Conservation (phyloP, 2,797 vertebrate species). For the Scarus forsteni region DNA sequence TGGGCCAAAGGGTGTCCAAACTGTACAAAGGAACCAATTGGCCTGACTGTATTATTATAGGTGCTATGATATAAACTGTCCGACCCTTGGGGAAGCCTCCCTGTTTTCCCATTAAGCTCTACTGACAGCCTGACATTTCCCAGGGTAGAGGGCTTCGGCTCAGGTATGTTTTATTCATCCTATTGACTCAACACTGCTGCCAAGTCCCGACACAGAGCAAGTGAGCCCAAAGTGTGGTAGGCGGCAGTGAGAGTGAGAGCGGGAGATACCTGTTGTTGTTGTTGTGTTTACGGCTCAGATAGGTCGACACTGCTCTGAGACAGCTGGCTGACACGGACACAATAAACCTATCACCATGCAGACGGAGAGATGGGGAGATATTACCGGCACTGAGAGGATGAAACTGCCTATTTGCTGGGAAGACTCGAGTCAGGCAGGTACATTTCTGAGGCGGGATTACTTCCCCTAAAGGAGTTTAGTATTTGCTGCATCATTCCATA, state of each 20-base stretch:
- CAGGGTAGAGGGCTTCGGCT: slow-evolving; percentile 78
- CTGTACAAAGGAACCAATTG: slow-evolving; percentile 43
- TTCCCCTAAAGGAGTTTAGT: slow-evolving; percentile 27
- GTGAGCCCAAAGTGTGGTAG: slow-evolving; percentile 56
- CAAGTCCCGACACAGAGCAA: slow-evolving; percentile 60
- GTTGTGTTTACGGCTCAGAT: slow-evolving; percentile 67
- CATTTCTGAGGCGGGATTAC: slow-evolving; percentile 26
- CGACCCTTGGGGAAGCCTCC: slow-evolving; percentile 62
- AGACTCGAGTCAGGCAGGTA: slow-evolving; percentile 28
- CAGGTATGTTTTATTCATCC: slow-evolving; percentile 86
- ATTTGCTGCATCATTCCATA: slow-evolving; percentile 15
- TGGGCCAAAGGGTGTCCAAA: slow-evolving; percentile 24
- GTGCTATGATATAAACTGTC: slow-evolving; percentile 59
- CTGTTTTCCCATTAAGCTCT: slow-evolving; percentile 79
- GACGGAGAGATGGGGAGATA: slow-evolving; percentile 59
- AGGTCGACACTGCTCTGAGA: slow-evolving; percentile 58
- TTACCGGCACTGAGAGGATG: slow-evolving; percentile 41
- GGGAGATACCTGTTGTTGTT: slow-evolving; percentile 65
- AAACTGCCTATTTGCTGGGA: slow-evolving; percentile 53
- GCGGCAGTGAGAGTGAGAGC: slow-evolving; percentile 50
- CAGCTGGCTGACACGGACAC: slow-evolving; percentile 66
- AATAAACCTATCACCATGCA: slow-evolving; percentile 64
- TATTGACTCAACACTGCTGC: slow-evolving; percentile 74
- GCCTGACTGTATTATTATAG: slow-evolving; percentile 31
- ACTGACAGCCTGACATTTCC: slow-evolving; percentile 83